Conservation (phyloP, 2,113 vertebrate genomes). For the Mastomys coucha region DNA sequence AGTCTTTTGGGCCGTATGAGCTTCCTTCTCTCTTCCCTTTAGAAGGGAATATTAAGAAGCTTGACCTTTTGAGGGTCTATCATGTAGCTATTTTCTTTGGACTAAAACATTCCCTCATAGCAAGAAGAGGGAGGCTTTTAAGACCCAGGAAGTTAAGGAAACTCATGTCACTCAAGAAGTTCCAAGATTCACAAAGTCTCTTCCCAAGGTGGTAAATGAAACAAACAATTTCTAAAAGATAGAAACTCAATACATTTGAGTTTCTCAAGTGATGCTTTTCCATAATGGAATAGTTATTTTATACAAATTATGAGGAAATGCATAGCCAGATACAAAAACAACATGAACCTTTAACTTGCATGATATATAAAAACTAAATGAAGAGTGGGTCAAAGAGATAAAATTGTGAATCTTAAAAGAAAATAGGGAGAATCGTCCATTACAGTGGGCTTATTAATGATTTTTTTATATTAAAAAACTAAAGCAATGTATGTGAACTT, state of each 20-base stretch:
- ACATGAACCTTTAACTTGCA: not conserved
- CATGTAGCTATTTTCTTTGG: not conserved
- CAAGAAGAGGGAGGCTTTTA: not conserved
- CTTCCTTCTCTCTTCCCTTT: not conserved
- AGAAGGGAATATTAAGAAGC: too few species aligned
- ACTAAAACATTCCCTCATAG: not conserved
- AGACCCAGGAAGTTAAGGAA: not conserved
- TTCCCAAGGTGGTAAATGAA: not conserved
- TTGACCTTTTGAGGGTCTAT: not conserved
- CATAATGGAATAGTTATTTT: not conserved
- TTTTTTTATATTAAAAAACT: not conserved
- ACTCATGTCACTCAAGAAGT: not conserved
- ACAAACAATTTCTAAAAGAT: not conserved
- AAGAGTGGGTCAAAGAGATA: not conserved
- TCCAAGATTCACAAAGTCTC: not conserved
- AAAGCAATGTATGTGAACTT: not conserved
- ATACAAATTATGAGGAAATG: not conserved
- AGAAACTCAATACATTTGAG: not conserved
- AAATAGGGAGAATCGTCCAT: not conserved
- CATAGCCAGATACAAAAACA: not conserved
- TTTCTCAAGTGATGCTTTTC: not conserved
- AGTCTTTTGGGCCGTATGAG: not conserved
- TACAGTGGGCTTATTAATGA: too few species aligned
- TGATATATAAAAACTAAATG: not conserved
- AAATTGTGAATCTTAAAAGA: not conserved